Conservation (phyloP, 2,113 vertebrate genomes). For the Callocephalon fimbriatum region DNA sequence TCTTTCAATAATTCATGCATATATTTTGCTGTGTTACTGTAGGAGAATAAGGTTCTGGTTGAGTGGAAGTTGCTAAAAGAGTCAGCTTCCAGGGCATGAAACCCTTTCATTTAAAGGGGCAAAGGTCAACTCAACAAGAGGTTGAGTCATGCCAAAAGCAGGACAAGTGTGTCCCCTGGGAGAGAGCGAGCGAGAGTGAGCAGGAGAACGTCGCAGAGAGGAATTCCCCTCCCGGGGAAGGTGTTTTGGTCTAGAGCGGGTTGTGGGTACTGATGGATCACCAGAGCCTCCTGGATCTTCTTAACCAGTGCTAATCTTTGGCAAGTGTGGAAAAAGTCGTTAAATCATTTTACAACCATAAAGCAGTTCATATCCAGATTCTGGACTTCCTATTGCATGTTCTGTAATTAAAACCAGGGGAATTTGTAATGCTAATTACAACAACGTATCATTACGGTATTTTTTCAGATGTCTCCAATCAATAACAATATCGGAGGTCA, state of each 20-base stretch:
- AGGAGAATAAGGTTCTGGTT: slow-evolving; percentile 18
- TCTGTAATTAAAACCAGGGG: slow-evolving; percentile 23
- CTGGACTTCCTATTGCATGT: background rate
- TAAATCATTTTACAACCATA: background rate
- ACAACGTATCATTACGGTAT: background rate
- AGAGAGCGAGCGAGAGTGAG: background rate
- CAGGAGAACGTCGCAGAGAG: background rate
- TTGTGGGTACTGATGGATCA: background rate
- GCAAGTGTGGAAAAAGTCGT: background rate
- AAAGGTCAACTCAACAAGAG: slow-evolving; percentile 61
- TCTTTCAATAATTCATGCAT: slow-evolving; percentile 25
- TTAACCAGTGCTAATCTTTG: background rate
- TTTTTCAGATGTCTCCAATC: slow-evolving; percentile 30
- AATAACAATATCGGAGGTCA: background rate
- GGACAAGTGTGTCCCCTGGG: slow-evolving; percentile 39
- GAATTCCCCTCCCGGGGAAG: background rate
- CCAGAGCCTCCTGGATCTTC: background rate
- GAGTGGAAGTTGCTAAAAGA: slow-evolving; percentile 57
- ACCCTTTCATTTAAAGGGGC: slow-evolving; percentile 48
- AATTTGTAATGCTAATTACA: background rate
- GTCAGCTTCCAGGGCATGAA: slow-evolving; percentile 63
- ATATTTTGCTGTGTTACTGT: background rate
- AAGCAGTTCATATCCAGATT: background rate
- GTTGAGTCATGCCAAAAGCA: slow-evolving; percentile 57
- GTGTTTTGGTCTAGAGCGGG: background rate